These are phyloP conservation scores for Arge pagana DNA, from an alignment of 2,888 invertebrate species.

Conservation along the genomic window DNA sequence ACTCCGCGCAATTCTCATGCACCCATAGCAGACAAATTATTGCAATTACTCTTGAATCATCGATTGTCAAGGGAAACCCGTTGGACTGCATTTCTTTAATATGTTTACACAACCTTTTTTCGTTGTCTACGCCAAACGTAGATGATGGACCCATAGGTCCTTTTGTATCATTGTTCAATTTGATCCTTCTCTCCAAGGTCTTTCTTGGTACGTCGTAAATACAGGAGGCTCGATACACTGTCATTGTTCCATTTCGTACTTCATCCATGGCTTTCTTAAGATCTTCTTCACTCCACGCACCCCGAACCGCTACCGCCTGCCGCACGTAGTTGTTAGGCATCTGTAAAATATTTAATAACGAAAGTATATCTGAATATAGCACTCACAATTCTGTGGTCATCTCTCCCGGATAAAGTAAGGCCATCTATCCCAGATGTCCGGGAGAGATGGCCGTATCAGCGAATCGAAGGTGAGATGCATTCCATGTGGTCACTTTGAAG, in stretches of 20 bases:
- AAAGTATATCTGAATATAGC: too few species aligned
- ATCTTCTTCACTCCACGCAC: constrained; percentile 21
- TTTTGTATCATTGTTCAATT: constrained; percentile 16
- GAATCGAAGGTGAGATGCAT: too few species aligned
- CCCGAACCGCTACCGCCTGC: constrained; percentile 8
- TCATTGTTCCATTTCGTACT: constrained; percentile 27
- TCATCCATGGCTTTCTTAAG: constrained; percentile 24
- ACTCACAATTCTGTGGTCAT: constrained; percentile 3
- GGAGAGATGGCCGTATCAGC: too few species aligned
- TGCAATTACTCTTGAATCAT: constrained; percentile 23
- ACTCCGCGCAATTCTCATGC: too few species aligned
- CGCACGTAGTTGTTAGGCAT: constrained; percentile 23
- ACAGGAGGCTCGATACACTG: too few species aligned
- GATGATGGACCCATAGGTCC: constrained; percentile 25
- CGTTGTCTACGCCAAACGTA: constrained; percentile 24
- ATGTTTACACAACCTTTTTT: constrained; percentile 26
- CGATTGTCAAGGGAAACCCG: constrained; percentile 25
- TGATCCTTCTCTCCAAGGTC: constrained; percentile 23
- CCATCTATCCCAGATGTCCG: too few species aligned
- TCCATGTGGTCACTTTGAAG: too few species aligned
- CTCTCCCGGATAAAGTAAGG: too few species aligned
- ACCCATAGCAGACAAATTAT: too few species aligned
- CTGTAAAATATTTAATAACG: constrained; percentile 19
- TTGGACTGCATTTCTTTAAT: constrained; percentile 26
- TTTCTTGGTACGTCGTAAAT: constrained; percentile 24